phyloP scores from a whole-genome alignment of 1,140 invertebrate genomes.

The Cherax destructor region DNA sequence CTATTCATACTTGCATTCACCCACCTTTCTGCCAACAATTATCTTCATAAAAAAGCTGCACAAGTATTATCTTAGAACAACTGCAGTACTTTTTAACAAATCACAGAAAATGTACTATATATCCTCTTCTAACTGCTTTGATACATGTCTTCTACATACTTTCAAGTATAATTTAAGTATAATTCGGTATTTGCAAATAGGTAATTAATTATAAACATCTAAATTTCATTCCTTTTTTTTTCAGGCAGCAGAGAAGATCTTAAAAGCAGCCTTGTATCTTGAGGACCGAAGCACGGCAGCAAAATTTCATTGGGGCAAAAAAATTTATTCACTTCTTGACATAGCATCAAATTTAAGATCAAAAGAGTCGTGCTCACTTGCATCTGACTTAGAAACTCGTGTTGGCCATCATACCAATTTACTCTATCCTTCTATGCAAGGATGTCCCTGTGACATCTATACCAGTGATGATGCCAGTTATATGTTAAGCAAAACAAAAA shows the following conservation, averaged over 20 bases:
- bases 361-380: background rate
- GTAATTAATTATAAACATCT: background rate
- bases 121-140: no score
- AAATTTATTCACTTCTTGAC: background rate
- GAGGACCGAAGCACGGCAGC: background rate
- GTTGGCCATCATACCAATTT: background rate
- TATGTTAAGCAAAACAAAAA: background rate
- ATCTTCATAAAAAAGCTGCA: no score
- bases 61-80: no score
- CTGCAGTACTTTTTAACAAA: no score
- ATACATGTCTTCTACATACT: no score
- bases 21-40: no score
- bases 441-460: slow-evolving; percentile 6
- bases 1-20: no score
- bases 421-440: background rate
- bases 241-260: slow-evolving; percentile 45
- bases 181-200: no score
- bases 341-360: background rate
- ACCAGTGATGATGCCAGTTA: background rate
- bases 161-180: no score
- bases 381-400: background rate
- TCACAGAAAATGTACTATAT: no score
- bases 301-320: background rate
- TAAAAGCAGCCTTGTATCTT: slow-evolving; percentile 10
- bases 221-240: background rate